These are phyloP conservation scores for Lucilia sericata DNA, from an alignment of 1,140 invertebrate genomes.

Conservation along the genomic window DNA sequence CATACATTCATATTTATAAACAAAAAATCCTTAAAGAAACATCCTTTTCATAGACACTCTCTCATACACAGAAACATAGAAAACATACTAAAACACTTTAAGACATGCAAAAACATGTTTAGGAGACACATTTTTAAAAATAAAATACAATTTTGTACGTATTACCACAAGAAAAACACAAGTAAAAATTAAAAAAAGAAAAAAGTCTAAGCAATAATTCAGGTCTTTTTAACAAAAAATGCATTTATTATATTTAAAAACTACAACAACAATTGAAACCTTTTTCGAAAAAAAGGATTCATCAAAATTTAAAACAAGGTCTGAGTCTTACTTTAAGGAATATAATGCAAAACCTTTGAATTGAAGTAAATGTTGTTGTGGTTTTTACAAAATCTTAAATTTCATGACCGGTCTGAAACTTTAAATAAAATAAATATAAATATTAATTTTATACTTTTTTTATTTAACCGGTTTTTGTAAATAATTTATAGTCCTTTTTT, in stretches of 20 bases:
- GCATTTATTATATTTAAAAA: constrained; percentile 13
- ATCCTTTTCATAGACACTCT: neutral
- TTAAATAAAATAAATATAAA: neutral
- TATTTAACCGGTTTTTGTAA: constrained; percentile 23
- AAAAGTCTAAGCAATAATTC: constrained; percentile 18
- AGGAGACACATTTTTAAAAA: neutral
- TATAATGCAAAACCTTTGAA: too few species aligned
- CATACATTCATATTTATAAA: neutral
- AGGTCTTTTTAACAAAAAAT: neutral
- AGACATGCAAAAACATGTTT: neutral
- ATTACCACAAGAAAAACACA: neutral
- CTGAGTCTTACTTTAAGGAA: too few species aligned
- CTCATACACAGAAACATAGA: too few species aligned
- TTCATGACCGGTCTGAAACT: neutral
- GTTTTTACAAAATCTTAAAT: neutral
- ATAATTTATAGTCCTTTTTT: neutral
- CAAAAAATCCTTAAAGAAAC: neutral
- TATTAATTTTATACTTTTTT: neutral
- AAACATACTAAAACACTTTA: neutral
- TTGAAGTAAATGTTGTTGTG: too few species aligned
- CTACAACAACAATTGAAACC: neutral
- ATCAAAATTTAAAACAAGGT: too few species aligned
- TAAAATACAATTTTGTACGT: neutral
- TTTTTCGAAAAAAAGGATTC: too few species aligned
- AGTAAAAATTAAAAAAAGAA: too few species aligned